phyloP scores from a whole-genome alignment of 2,797 vertebrate species.

The Falco columbarius region DNA sequence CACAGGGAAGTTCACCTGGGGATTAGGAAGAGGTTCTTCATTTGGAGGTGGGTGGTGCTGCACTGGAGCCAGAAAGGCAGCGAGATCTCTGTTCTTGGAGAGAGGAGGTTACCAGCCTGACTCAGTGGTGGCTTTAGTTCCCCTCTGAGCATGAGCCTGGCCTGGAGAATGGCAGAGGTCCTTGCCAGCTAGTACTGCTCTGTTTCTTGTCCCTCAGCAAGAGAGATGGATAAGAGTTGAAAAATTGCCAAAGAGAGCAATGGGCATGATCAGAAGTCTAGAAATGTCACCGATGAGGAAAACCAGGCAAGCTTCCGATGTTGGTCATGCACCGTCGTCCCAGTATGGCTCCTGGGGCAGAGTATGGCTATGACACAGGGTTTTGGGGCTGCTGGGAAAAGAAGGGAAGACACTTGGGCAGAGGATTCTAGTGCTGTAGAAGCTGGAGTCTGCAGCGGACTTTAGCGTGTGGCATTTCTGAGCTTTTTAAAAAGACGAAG shows the following conservation, averaged over 20 bases:
- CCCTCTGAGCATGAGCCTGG: background rate
- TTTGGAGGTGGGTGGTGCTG: background rate
- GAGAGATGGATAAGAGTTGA: background rate
- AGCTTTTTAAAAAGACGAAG: background rate
- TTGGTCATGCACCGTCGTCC: fast-evolving
- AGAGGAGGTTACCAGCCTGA: background rate
- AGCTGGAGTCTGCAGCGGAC: background rate
- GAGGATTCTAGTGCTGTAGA: background rate
- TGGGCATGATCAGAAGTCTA: background rate
- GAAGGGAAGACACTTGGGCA: background rate
- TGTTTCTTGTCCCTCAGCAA: background rate
- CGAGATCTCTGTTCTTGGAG: background rate
- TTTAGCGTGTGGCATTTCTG: background rate
- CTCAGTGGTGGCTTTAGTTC: background rate
- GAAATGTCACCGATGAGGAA: background rate
- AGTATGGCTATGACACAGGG: background rate
- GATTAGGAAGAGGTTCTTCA: background rate
- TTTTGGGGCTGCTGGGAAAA: background rate
- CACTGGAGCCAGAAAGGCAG: background rate
- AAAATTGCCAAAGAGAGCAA: background rate
- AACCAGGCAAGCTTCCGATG: background rate
- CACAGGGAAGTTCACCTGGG: background rate
- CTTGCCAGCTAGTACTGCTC: background rate
- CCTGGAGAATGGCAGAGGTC: background rate
- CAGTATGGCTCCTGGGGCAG: background rate